Conservation (phyloP, 2,888 invertebrate species). For the Drosophila kokeensis region DNA sequence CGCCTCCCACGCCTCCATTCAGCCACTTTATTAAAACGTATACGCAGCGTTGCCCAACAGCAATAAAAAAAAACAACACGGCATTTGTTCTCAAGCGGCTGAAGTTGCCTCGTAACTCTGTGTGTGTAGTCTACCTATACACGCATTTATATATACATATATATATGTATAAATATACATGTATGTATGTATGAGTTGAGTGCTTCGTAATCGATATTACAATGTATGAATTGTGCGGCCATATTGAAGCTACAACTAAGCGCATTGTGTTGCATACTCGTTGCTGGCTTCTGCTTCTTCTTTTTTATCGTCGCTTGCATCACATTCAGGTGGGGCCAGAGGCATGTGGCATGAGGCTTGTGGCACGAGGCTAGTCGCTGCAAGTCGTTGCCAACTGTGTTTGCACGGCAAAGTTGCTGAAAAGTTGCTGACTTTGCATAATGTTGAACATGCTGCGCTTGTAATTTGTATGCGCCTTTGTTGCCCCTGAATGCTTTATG, state of each 20-base stretch:
- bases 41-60: conserved; percentile 54
- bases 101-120: conserved; percentile 29
- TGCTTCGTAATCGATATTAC: conserved; percentile 77
- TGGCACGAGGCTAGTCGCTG: neutral
- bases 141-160: neutral
- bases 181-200: conserved; percentile 44
- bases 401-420: conserved; percentile 48
- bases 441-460: conserved; percentile 21
- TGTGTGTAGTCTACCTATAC: neutral
- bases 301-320: conserved; percentile 63
- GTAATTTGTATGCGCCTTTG: conserved; percentile 20
- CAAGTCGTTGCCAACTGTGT: conserved; percentile 28
- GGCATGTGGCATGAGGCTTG: neutral
- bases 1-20: neutral
- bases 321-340: conserved; percentile 22
- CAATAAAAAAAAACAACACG: conserved; percentile 26
- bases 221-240: conserved; percentile 70
- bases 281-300: conserved; percentile 21
- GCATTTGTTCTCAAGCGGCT: conserved; percentile 59
- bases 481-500: conserved; percentile 43
- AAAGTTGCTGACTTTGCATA: conserved; percentile 53
- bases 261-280: conserved; percentile 64
- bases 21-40: conserved; percentile 59
- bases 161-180: neutral
- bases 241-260: conserved; percentile 60